Evolutionary conservation across 2,888 invertebrate genomes (phyloP), one percentile per base, ranked within the genome.

Genomic region (Sarcophaga variegata): DNA sequence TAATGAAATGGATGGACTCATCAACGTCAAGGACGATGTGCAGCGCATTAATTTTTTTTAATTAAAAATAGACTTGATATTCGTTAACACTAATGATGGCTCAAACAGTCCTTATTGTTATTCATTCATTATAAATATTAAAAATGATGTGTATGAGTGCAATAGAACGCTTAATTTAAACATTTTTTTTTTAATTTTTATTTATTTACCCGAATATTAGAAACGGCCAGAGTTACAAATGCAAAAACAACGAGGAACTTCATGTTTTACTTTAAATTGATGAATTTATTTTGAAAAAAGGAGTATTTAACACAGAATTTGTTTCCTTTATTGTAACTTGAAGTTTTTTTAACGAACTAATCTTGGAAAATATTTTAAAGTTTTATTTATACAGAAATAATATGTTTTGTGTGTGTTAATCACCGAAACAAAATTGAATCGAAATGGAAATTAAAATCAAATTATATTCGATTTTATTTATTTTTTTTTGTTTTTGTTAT

Each of bases 151-250:
- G 6, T 37, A 37, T 37, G 37, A 37, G 37, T 37, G 37, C 2
- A 37, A 37, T 37, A 37, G 37, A 37, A 10, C 10, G 10, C 37
- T 37, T 37, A 37, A 37, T 37, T 64, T 6, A 59, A 64, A 27
- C 47, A n/a, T 69, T 11, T 37, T 20, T 67, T 69, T 67, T 62
- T 69, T 17, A 45, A 47, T 74, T 81, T 54, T 75, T 25, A n/a
- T 70, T 54, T 64, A 67, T 86, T 72, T 86, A 88, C 88, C 88
- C 66, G 78, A 2, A 71, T 67, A 75, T 59, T 85, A 5, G 20
- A 49, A 25, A 78, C 76, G 4, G 86, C 81, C 54, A 82, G 47
- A 17, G 70, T 25, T 60, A 88, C 12, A 67, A 88, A 67, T 37
- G 71, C 79, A 69, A 84, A 49, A 12, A 85, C 82, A 70, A 71